Evolutionary conservation across 2,888 invertebrate species (phyloP).

Genomic region (Luffia ferchaultella): DNA sequence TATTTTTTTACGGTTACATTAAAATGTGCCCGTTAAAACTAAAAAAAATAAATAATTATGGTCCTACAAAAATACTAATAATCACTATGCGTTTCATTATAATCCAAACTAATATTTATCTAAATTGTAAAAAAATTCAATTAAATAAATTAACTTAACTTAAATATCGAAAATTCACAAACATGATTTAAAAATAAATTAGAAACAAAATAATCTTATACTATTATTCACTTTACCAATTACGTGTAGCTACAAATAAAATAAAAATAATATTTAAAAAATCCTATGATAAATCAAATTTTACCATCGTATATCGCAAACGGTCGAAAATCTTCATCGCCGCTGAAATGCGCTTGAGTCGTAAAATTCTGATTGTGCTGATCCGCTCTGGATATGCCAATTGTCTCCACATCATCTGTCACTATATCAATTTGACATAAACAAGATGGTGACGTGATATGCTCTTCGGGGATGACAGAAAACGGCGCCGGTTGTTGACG

Average conservation of each 20-base stretch:
- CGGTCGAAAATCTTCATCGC: background rate
- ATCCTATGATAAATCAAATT: slow-evolving; percentile 19
- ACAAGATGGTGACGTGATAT: background rate
- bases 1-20: slow-evolving; percentile 6
- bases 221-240: background rate
- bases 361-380: too few relatives aligned
- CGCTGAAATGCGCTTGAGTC: background rate
- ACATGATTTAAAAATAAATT: slow-evolving; percentile 16
- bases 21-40: slow-evolving; percentile 7
- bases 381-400: too few relatives aligned
- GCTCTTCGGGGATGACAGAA: slow-evolving; percentile 14
- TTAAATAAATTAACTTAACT: slow-evolving; percentile 2
- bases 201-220: slow-evolving; percentile 19
- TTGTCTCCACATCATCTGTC: background rate
- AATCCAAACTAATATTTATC: too few relatives aligned
- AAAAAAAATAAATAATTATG: slow-evolving; percentile 7
- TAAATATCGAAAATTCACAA: slow-evolving; percentile 11
- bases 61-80: too few relatives aligned
- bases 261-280: slow-evolving; percentile 16
- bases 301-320: slow-evolving; percentile 26
- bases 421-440: background rate
- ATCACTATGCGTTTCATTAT: too few relatives aligned
- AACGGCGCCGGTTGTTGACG: slow-evolving; percentile 9
- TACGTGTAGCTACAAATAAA: background rate
- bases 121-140: background rate